A percentile compares a stretch with the other conserved stretches of the same genome.
phyloP scores from a whole-genome alignment of 1,140 invertebrate genomes.

The Brachionus koreanus region DNA sequence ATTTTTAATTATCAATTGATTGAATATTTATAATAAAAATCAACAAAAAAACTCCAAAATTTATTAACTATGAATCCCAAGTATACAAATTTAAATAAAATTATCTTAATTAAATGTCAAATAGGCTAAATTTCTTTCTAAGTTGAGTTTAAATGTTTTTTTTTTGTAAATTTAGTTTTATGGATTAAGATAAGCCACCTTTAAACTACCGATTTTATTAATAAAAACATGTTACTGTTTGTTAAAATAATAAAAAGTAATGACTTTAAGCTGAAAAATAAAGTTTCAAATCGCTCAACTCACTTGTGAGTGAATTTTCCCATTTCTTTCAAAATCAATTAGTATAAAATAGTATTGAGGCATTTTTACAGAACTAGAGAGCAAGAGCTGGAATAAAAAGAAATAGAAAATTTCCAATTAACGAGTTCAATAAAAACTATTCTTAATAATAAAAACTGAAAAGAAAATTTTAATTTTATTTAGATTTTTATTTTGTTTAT shows the following conservation, averaged over 20 bases:
- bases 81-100: neutral
- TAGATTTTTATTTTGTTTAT: neutral
- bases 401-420: neutral
- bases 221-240: neutral
- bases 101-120: neutral
- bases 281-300: neutral
- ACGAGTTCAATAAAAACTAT: slow-evolving; percentile 13
- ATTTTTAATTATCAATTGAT: neutral
- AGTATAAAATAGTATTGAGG: neutral
- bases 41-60: neutral
- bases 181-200: no score
- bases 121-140: no score
- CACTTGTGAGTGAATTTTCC: neutral
- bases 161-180: no score
- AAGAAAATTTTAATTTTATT: neutral
- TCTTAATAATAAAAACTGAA: neutral
- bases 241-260: neutral
- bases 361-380: neutral
- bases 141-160: no score
- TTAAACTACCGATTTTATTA: no score
- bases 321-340: slow-evolving; percentile 4
- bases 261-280: neutral
- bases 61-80: neutral
- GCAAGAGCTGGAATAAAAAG: neutral
- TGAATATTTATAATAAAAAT: neutral